These are phyloP conservation scores for Hiodon tergisus DNA, from an alignment of 2,113 vertebrate species.

Conservation along the genomic window DNA sequence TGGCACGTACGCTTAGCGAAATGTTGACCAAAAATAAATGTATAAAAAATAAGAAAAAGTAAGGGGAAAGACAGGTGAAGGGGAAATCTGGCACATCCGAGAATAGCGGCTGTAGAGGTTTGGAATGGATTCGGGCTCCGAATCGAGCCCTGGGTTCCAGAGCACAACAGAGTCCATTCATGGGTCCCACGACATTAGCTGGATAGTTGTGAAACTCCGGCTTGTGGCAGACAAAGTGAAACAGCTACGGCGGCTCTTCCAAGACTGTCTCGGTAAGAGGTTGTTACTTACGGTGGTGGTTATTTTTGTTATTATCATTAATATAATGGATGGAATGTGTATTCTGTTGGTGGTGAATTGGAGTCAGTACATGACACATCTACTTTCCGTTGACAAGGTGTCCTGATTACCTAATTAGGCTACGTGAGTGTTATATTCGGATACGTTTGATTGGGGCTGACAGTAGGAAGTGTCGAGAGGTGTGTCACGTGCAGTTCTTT, in stretches of 20 bases:
- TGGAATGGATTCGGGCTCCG: background rate
- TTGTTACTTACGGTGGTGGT: background rate
- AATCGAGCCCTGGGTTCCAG: background rate
- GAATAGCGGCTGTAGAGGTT: background rate
- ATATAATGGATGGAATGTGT: background rate
- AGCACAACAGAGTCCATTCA: background rate
- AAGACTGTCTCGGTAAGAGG: conserved; percentile 13
- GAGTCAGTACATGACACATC: too few species aligned
- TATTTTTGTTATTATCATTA: background rate
- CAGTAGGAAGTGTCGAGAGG: too few species aligned
- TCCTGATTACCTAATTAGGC: too few species aligned
- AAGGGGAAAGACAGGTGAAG: background rate
- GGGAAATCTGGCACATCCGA: background rate
- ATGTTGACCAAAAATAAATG: background rate
- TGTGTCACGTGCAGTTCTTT: too few species aligned
- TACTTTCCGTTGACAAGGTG: too few species aligned
- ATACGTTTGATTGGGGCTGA: too few species aligned
- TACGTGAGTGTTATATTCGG: too few species aligned
- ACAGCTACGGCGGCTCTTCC: conserved; percentile 12
- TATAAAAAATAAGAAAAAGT: background rate
- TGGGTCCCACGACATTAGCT: background rate
- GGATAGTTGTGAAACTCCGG: conserved; percentile 23
- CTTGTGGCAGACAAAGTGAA: conserved; percentile 2
- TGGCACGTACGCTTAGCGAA: too few species aligned
- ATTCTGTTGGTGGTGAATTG: background rate